Evolutionary conservation across 2,888 invertebrate species (phyloP), one percentile per base, ranked within the genome.

Genomic region (Pseudoips prasinana): DNA sequence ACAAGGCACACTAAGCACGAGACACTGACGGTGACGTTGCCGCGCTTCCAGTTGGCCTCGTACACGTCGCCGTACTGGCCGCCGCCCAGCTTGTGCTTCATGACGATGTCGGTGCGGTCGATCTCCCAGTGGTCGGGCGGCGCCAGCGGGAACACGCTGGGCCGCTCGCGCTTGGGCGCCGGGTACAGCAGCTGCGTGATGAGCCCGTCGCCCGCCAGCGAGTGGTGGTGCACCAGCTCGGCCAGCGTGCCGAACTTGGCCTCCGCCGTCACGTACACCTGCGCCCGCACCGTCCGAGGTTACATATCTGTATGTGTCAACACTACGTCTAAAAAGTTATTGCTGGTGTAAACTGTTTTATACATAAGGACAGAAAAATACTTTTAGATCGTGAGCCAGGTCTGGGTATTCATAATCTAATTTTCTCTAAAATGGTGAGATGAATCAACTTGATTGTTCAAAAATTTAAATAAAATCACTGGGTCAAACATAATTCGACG

Each of bases 41-140:
- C 96, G 41, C 94, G 89, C 79, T 97, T 98, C 98, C 98, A 99
- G 14, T 96, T 94, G 2, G 98, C 99, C 84, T 98, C 98, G 77
- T 99, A 99, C 0, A 99, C 99, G 72, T 93, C 97, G 22, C 99
- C 99, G 91, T 93, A 97, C 89, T 92, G 98, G 60, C 92, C 99
- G 75, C 98, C 99, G 47, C 99, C 99, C 62, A 97, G 88, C 86
- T 98, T 96, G 82, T 98, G 98, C 69, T 97, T 95, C 98, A 99
- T 98, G 44, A 97, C 96, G 66, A 99, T 98, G 85, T 98, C 98
- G 30, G 98, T 97, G 62, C 99, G 92, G 77, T 98, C 98, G 49
- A 99, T 98, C 90, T 98, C 98, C 98, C 98, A 98, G 82, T 97
- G 96, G 85, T 98, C 98, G 14, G 95, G 96, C 36, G 96, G 97